These are phyloP conservation scores for Pogonognathellus flavescens DNA, from an alignment of 1,140 invertebrate genomes.

Conservation along the genomic window DNA sequence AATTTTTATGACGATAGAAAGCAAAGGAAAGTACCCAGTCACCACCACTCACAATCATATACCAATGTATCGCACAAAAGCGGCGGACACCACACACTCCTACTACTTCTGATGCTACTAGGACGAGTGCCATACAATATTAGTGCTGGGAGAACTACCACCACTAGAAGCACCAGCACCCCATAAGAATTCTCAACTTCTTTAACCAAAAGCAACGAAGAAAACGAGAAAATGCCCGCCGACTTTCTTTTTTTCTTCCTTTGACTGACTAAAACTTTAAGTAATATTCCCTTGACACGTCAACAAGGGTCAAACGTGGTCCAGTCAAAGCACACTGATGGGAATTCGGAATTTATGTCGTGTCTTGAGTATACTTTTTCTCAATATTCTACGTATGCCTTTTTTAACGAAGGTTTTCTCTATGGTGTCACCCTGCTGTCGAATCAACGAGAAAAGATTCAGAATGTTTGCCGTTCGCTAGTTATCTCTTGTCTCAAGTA, in stretches of 20 bases:
- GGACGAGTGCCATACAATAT: too few relatives aligned
- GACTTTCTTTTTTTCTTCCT: conserved; percentile 7
- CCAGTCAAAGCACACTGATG: conserved; percentile 35
- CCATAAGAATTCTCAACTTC: not conserved
- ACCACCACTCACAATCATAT: not conserved
- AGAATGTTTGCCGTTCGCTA: not conserved
- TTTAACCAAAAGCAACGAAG: not conserved
- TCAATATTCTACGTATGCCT: conserved; percentile 26
- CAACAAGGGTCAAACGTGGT: conserved; percentile 47
- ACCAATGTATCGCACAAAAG: too few relatives aligned
- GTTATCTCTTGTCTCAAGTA: conserved; percentile 11
- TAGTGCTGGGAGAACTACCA: not conserved
- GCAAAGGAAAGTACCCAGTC: conserved; percentile 3
- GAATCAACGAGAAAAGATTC: conserved; percentile 44
- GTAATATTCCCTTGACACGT: conserved; percentile 46
- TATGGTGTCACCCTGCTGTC: conserved; percentile 30
- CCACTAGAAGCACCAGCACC: not conserved
- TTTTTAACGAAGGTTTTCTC: conserved; percentile 1
- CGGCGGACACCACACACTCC: too few relatives aligned
- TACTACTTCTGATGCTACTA: too few relatives aligned
- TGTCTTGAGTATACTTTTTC: conserved; percentile 2
- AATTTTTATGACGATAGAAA: conserved; percentile 49
- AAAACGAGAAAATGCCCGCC: not conserved
- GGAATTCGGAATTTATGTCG: conserved; percentile 46
- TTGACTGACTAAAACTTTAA: conserved; percentile 46